These are phyloP conservation scores for Ciconia stormi DNA, from an alignment of 2,113 vertebrate species.

Conservation along the genomic window DNA sequence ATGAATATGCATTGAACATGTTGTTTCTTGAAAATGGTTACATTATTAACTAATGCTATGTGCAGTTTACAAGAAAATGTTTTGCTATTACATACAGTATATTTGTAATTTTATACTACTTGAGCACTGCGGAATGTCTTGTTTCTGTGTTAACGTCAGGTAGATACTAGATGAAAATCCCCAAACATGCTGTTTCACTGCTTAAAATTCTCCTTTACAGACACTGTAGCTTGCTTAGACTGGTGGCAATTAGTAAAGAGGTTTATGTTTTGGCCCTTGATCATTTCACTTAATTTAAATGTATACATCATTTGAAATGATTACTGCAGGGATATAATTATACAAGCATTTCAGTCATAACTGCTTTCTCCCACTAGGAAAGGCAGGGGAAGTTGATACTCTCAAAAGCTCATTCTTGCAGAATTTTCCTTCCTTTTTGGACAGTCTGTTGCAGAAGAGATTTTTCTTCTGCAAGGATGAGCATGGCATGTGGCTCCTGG, in stretches of 20 bases:
- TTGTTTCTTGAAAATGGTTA: background rate
- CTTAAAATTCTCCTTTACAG: background rate
- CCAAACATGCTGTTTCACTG: background rate
- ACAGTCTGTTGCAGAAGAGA: background rate
- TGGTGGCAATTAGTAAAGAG: background rate
- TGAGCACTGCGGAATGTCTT: background rate
- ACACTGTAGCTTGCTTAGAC: background rate
- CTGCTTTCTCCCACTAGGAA: background rate
- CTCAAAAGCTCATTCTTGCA: background rate
- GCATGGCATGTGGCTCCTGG: fast-evolving
- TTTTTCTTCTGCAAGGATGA: background rate
- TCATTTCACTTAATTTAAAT: background rate
- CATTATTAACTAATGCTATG: background rate
- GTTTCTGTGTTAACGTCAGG: background rate
- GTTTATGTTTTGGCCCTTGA: background rate
- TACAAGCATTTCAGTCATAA: background rate
- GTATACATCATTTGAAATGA: background rate
- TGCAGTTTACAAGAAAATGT: background rate
- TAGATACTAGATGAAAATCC: background rate
- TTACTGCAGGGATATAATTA: background rate
- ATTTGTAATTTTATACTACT: background rate
- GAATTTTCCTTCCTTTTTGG: background rate
- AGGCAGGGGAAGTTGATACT: background rate
- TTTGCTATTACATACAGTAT: background rate
- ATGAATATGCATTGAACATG: background rate